Base-by-base conservation (phyloP, 2,113 vertebrate species). In the Tympanuchus pallidicinctus region DNA sequence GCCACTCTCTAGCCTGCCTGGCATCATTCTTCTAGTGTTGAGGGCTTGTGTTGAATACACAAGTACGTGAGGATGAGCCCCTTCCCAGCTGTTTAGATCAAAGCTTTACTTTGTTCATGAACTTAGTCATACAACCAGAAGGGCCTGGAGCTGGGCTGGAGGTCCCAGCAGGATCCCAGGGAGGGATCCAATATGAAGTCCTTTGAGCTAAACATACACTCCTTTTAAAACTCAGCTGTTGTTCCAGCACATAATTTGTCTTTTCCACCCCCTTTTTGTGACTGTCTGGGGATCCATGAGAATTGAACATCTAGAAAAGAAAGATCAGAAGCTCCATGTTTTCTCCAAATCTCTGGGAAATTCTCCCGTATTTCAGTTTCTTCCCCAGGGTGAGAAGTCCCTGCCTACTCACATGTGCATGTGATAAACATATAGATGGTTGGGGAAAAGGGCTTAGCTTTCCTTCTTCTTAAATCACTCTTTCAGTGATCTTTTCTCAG, bases 381-480 rank as follows among this genome's bases (percentile, higher is more conserved):
- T 93, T 48, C 45, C 77, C 56, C 60, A 34, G 67, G n/a, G 52
- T 85, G n/a, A 91, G 71, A 92, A 89, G 34, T 60, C 54, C 22
- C 14, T 57, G 24, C 77, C 52, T 92, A 20, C 60, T 94, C 56
- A 13, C 66, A 67, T 74, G 38, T 45, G 42, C 67, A 77, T 63
- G 64, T 86, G 78, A 95, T 45, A 76, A 94, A 91, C 78, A 94
- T 13, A 80, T 86, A 84, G 76, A 67, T 19, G 36, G 12, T 19
- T 85, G 61, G 47, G 63, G 48, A 66, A 86, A 71, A 79, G 11
- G 8, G 38, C 16, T 88, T 82, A 67, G 72, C 24, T 72, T 90
- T 67, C 42, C 40, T 85, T 85, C 54, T 21, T 79, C 70, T 66
- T 86, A 84, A 92, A 95, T 85, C 40, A 78, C 54, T 80, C 75